phyloP scores from a whole-genome alignment of 2,797 vertebrate species.

The Sciurus carolinensis region DNA sequence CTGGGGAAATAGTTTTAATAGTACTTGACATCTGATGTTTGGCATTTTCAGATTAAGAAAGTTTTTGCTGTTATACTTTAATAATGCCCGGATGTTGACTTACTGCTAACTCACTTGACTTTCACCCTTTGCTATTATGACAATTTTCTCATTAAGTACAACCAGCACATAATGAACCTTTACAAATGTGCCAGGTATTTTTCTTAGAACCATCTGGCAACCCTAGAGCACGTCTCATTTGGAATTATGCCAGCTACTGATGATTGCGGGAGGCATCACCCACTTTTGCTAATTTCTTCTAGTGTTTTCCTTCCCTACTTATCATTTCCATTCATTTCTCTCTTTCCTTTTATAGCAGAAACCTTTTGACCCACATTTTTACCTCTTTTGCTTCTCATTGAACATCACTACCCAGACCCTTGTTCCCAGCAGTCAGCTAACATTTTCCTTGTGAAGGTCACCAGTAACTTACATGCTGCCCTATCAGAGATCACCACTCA shows the following conservation, averaged over 20 bases:
- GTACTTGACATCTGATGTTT: neutral
- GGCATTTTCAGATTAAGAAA: constrained; percentile 45
- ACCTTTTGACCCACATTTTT: fast-evolving
- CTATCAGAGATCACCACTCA: neutral
- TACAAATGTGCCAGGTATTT: neutral
- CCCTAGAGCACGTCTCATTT: neutral
- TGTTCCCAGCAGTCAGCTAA: neutral
- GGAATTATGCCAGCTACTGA: neutral
- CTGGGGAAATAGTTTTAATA: neutral
- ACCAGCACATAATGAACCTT: neutral
- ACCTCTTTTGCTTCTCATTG: neutral
- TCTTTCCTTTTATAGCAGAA: neutral
- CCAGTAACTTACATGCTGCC: neutral
- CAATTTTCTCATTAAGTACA: constrained; percentile 57
- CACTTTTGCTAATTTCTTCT: neutral
- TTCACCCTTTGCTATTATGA: constrained; percentile 23
- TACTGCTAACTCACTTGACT: constrained; percentile 5
- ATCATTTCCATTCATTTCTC: neutral
- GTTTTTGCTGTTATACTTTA: neutral
- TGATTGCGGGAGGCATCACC: neutral
- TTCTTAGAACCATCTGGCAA: constrained; percentile 30
- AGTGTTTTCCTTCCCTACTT: neutral
- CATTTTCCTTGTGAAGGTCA: neutral
- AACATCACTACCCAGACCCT: neutral
- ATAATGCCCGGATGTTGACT: neutral